Conservation (phyloP, 2,888 invertebrate genomes). For the Protophormia terraenovae region DNA sequence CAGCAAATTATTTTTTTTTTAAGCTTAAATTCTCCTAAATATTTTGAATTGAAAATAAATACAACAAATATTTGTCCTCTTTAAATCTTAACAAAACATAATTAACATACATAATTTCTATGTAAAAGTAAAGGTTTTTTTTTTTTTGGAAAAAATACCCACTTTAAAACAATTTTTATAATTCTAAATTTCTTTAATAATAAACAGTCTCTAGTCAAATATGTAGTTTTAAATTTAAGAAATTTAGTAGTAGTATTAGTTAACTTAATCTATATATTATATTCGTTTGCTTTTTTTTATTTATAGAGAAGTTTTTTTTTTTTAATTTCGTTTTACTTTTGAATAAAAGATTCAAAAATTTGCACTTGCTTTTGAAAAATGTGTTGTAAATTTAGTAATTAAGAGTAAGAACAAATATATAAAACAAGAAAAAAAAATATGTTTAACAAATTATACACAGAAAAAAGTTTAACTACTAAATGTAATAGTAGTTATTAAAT, state of each 20-base stretch:
- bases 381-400: conserved; percentile 2
- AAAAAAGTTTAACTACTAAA: background rate
- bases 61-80: background rate
- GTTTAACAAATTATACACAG: conserved; percentile 41
- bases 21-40: too few species aligned
- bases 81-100: background rate
- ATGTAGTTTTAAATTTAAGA: background rate
- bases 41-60: too few species aligned
- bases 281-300: background rate
- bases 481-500: background rate
- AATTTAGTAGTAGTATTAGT: too few species aligned
- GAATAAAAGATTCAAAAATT: conserved; percentile 56
- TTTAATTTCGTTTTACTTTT: conserved; percentile 52
- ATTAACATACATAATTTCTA: conserved; percentile 15
- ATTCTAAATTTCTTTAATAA: background rate
- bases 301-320: background rate
- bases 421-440: background rate
- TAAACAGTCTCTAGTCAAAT: conserved; percentile 41
- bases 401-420: conserved; percentile 30
- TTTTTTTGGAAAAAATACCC: background rate
- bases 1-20: too few species aligned
- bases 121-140: background rate
- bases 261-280: conserved; percentile 15
- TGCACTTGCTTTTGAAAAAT: conserved; percentile 52
- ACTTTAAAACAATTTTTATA: conserved; percentile 8